Evolutionary conservation across 2,113 vertebrate species (phyloP), one percentile per base, ranked within the genome.

Genomic region (Furnarius figulus): DNA sequence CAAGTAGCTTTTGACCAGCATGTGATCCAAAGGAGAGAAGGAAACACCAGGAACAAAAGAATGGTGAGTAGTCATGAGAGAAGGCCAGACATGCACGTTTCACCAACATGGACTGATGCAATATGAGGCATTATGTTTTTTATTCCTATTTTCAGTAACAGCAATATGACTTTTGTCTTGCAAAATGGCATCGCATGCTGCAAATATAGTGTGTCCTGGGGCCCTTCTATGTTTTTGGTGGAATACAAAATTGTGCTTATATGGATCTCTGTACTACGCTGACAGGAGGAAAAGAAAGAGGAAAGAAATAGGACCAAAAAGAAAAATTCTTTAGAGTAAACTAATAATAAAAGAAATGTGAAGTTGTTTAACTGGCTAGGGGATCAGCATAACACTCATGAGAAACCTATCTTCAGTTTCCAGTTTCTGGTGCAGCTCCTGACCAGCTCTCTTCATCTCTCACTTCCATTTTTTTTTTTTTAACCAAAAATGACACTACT

Each of bases 271-370:
- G 47, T 40, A 33, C 87, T 49, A 5, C 56, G 15, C 33, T 61
- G 77, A 75, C 91, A 87, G 77, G 10, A 85, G 39, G 22, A 30
- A 87, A 84, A 84, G 59, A 77, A 67, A 90, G 25, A 49, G 28
- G 12, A 85, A 74, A 90, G 67, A 90, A 95, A 95, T 37, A 72
- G 70, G 68, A 89, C 8, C 8, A 3, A 78, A 70, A 40, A 65
- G 61, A 80, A 87, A 92, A 97, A 53, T 20, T 92, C 66, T 91
- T 89, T 74, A 85, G 89, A 91, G 80, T 66, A 87, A 90, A 62
- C 19, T 61, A 49, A 66, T 70, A 95, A 94, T 68, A 78, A 94
- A 92, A 79, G 87, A 79, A 89, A 90, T 6, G 68, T 18, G 52
- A 84, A 84, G 56, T 66, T 93, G 83, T 90, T 53, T 31, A 84